Evolutionary conservation across 2,113 vertebrate species (phyloP).

Genomic region (Clinocottus analis): DNA sequence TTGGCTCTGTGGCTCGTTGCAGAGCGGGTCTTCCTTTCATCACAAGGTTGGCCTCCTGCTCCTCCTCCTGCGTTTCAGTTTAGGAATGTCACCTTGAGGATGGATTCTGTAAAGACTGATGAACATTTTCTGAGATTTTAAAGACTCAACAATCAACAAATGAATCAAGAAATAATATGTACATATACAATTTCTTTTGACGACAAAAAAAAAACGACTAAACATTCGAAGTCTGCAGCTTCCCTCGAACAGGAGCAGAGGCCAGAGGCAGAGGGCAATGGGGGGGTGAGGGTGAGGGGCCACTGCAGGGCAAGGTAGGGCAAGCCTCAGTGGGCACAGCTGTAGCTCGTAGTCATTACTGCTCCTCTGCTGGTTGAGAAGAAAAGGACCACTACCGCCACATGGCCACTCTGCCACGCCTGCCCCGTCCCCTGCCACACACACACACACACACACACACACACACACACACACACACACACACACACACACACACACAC

Average conservation of each 20-base stretch:
- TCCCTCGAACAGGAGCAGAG: not conserved
- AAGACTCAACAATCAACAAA: not conserved
- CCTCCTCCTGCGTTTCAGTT: not conserved
- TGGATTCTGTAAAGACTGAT: not conserved
- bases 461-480: constrained; percentile 63
- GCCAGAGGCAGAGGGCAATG: constrained; percentile 22
- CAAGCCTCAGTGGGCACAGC: constrained; percentile 77
- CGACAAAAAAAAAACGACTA: not conserved
- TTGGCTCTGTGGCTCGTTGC: not conserved
- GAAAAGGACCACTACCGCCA: constrained; percentile 69
- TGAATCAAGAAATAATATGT: not conserved
- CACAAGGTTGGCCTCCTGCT: not conserved
- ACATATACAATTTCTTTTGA: not conserved
- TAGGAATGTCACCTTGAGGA: not conserved
- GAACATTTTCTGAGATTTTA: not conserved
- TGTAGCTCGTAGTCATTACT: constrained; percentile 77
- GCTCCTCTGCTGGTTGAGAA: constrained; percentile 75
- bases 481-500: constrained; percentile 62
- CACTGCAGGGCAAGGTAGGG: constrained; percentile 57
- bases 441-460: constrained; percentile 63
- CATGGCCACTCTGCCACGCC: constrained; percentile 68
- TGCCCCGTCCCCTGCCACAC: constrained; percentile 51
- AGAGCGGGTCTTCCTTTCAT: not conserved
- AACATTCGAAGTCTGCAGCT: not conserved
- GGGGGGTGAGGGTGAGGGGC: constrained; percentile 53